These are phyloP conservation scores for Trichonephila clavipes DNA, from an alignment of 1,140 invertebrate species.

Conservation along the genomic window DNA sequence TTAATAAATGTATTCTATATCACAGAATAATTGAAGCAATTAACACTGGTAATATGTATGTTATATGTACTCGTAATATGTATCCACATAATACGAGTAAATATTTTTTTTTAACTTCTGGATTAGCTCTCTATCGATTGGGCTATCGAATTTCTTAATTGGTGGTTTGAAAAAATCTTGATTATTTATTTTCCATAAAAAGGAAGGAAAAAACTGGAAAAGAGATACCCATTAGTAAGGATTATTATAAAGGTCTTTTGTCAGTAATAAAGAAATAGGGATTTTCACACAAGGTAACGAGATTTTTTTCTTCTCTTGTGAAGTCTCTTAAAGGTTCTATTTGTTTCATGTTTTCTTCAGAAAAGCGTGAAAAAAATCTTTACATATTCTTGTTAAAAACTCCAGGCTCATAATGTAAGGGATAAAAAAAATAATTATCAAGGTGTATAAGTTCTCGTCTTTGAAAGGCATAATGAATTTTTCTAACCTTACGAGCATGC, in stretches of 20 bases:
- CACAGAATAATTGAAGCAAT: too few species aligned
- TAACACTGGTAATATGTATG: too few species aligned
- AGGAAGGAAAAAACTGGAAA: background rate
- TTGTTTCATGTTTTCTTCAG: background rate
- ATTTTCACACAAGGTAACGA: background rate
- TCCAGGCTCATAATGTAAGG: background rate
- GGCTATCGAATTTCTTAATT: too few species aligned
- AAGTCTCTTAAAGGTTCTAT: background rate
- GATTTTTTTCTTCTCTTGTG: background rate
- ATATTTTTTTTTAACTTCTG: too few species aligned
- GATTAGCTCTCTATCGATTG: too few species aligned
- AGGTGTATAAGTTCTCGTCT: background rate
- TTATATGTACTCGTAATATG: too few species aligned
- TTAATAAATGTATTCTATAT: too few species aligned
- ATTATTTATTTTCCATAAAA: too few species aligned
- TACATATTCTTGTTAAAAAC: background rate
- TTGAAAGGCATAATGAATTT: conserved; percentile 28
- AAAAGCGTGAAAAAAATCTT: background rate
- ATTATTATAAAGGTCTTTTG: background rate
- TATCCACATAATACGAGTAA: too few species aligned
- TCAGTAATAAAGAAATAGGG: background rate
- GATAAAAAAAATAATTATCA: background rate
- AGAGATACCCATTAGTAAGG: background rate
- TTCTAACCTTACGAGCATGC: background rate
- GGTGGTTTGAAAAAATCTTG: too few species aligned